Percentiles rank a stretch among this genome's conserved stretches.
These are phyloP conservation scores for Trichomycterus rosablanca DNA, from an alignment of 2,113 vertebrate genomes.

Conservation along the genomic window DNA sequence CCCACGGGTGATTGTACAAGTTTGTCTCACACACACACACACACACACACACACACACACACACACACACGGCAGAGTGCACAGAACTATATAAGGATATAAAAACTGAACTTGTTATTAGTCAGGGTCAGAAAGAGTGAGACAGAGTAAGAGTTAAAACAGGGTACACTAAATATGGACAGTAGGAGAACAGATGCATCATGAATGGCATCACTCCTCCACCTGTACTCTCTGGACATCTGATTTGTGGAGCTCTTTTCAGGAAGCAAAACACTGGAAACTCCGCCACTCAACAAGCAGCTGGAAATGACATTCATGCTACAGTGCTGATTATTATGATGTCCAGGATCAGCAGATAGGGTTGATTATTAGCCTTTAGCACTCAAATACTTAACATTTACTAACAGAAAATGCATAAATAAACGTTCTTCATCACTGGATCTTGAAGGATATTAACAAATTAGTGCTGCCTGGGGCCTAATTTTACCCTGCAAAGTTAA, in stretches of 20 bases:
- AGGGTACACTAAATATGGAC: constrained; percentile 38
- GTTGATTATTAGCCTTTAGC: too few relatives aligned
- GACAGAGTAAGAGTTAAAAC: constrained; percentile 36
- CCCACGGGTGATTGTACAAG: constrained; percentile 11
- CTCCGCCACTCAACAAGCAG: not conserved
- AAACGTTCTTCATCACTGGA: too few relatives aligned
- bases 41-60: too few relatives aligned
- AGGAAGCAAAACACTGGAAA: not conserved
- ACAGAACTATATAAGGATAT: constrained; percentile 72
- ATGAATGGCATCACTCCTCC: constrained; percentile 1
- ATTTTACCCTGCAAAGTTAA: too few relatives aligned
- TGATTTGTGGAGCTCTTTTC: not conserved
- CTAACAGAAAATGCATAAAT: too few relatives aligned
- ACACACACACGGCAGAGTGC: constrained; percentile 45
- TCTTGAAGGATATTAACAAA: too few relatives aligned
- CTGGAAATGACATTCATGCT: not conserved
- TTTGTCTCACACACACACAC: not conserved
- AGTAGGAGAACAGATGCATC: not conserved
- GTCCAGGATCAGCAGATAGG: not conserved
- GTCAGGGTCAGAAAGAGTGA: constrained; percentile 55
- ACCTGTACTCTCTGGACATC: not conserved
- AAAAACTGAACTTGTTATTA: constrained; percentile 59
- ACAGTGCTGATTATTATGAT: not conserved
- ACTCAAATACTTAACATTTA: too few relatives aligned
- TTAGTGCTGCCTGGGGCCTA: too few relatives aligned